Base-by-base conservation (phyloP, 2,888 invertebrate genomes). In the Sepiola atlantica region DNA sequence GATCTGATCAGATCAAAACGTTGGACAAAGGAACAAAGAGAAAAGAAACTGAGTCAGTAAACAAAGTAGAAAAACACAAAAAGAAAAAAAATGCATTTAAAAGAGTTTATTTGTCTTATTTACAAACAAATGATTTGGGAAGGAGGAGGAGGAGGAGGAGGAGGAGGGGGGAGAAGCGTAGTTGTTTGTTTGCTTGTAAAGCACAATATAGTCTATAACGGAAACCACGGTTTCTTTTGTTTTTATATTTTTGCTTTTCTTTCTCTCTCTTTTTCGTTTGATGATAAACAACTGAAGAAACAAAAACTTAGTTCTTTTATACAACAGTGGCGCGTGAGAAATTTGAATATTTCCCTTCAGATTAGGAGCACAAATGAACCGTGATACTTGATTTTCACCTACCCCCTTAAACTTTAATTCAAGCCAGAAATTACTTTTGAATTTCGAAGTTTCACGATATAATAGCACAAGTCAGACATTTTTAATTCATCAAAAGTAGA, bases 101-200 rank as follows among this genome's bases (percentile, higher is more conserved):
- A 92, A 92, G 54, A 92, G 92, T 92, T 92, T 92, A 92, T 92
- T 92, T 54, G 55, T 92, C 92, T 28, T 92, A 92, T 92, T 45
- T 92, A 92, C 92, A 92, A 92, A 92, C 92, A 92, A 92, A 92
- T 92, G 92, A 55, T 55, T 55, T 92, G n/a, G 55, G 92, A 92
- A 32, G 90, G 90, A 2, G n/a, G 16, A 28, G 28, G 35, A 24
- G 24, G 32, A 16, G 16, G 90, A 8, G 21, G 28, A 8, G 45
- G 8, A 2, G 45, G 45, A 8, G 45, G 8, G 45, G 4, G 45
- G 4, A 45, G 45, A n/a, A n/a, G n/a, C 77, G 14, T 28, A 6
- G 77, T n/a, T 77, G 77, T n/a, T 45, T 77, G 77, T 77, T 77
- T 77, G 77, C 45, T n/a, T 32, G n/a, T 2, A 77, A 32, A 77